Evolutionary conservation across 2,113 vertebrate species (phyloP).

Genomic region (Craseonycteris thonglongyai): DNA sequence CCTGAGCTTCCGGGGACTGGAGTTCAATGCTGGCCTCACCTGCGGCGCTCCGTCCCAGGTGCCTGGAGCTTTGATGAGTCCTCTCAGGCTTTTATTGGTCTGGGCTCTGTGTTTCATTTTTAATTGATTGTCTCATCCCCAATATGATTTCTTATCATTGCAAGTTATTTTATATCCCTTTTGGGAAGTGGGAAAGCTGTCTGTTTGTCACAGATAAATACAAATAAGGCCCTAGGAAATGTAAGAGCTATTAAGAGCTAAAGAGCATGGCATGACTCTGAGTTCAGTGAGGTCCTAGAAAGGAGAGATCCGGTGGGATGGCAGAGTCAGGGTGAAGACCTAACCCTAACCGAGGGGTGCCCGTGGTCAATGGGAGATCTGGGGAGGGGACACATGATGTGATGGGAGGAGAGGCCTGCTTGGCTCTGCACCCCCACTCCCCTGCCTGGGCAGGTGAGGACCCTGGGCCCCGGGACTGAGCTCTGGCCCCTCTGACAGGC

Average conservation of each 20-base stretch:
- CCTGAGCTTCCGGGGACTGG: not conserved
- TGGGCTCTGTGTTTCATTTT: not conserved
- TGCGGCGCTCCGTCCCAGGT: not conserved
- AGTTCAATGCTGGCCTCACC: not conserved
- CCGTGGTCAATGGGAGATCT: fast-evolving
- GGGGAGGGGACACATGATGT: not conserved
- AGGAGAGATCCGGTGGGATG: not conserved
- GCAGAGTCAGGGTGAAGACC: not conserved
- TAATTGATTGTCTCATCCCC: not conserved
- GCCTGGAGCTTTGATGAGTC: not conserved
- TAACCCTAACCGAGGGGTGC: not conserved
- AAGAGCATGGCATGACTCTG: not conserved
- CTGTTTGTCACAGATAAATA: not conserved
- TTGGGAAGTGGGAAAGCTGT: not conserved
- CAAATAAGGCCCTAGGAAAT: not conserved
- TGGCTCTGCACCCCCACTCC: not conserved
- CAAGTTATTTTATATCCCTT: not conserved
- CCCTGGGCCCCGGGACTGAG: not conserved
- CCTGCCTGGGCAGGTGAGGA: no score
- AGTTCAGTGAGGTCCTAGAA: not conserved
- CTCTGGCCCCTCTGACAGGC: conserved; percentile 77
- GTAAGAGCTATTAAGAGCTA: not conserved
- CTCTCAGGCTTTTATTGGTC: not conserved
- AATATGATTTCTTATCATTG: not conserved
- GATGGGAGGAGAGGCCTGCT: not conserved